These are phyloP conservation scores for Thyatira batis DNA, from an alignment of 2,888 invertebrate genomes.

Conservation along the genomic window DNA sequence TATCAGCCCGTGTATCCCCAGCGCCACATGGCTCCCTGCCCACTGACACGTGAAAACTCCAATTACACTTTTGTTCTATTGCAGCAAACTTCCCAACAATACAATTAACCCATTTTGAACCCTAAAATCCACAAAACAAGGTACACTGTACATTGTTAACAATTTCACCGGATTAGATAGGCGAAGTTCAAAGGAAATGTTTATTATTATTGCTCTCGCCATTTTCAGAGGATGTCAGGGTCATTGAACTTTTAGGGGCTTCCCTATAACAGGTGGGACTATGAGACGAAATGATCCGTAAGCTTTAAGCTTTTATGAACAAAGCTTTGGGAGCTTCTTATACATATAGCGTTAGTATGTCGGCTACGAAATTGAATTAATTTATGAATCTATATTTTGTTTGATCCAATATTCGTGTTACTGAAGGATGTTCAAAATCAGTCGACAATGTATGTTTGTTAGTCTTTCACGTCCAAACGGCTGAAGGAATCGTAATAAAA, in stretches of 20 bases:
- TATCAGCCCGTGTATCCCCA: constrained; percentile 11
- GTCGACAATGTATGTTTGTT: no score
- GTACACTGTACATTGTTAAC: not conserved
- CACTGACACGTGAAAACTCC: constrained; percentile 50
- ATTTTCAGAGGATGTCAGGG: constrained; percentile 29
- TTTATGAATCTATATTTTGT: no score
- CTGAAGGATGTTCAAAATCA: no score
- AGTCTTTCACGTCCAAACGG: no score
- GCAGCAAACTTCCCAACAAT: constrained; percentile 20
- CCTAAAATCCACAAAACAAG: not conserved
- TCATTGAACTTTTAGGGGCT: constrained; percentile 30
- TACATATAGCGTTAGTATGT: no score
- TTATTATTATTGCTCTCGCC: constrained; percentile 42
- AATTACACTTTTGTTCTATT: constrained; percentile 45
- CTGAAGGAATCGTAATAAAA: no score
- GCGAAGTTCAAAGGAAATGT: constrained; percentile 34
- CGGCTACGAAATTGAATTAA: not conserved
- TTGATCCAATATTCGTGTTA: no score
- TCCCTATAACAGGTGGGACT: not conserved
- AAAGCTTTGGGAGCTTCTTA: not conserved
- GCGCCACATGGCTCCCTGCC: constrained; percentile 30
- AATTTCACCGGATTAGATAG: constrained; percentile 10
- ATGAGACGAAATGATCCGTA: not conserved
- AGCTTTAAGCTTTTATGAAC: not conserved
- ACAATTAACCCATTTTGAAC: constrained; percentile 14